phyloP scores from a whole-genome alignment of 2,888 invertebrate genomes.

The Euzetes globulus region DNA sequence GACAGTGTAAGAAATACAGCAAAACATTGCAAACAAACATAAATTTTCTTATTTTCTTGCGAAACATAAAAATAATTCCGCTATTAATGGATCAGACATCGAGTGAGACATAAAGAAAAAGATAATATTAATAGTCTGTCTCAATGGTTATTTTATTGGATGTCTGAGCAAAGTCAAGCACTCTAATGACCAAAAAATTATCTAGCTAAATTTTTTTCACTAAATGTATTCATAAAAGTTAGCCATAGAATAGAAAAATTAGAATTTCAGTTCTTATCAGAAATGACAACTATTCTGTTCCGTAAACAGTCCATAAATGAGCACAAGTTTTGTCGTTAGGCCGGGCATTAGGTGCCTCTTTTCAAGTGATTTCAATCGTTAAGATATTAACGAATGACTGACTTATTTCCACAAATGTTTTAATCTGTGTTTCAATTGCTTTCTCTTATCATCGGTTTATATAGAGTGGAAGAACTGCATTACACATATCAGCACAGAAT shows the following conservation, averaged over 20 bases:
- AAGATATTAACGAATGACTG: not conserved
- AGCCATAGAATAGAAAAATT: too few species aligned
- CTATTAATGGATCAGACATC: not conserved
- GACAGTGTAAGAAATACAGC: constrained; percentile 35
- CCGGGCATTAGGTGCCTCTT: not conserved
- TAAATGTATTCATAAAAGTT: too few species aligned
- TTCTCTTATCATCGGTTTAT: not conserved
- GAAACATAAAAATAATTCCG: not conserved
- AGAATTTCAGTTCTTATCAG: too few species aligned
- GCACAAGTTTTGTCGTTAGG: not conserved
- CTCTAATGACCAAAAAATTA: too few species aligned
- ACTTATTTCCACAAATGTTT: not conserved
- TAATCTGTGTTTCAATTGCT: not conserved
- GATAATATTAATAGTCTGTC: too few species aligned
- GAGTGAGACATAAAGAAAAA: too few species aligned
- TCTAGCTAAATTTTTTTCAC: too few species aligned
- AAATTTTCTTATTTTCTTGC: not conserved
- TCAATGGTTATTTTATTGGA: too few species aligned
- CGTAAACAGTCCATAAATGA: too few species aligned
- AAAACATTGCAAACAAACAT: not conserved
- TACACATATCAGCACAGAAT: constrained; percentile 42
- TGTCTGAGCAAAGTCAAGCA: too few species aligned
- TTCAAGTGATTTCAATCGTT: not conserved
- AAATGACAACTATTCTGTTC: too few species aligned
- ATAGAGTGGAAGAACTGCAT: constrained; percentile 40